These are phyloP conservation scores for Protosalanx chinensis DNA, from an alignment of 2,797 vertebrate species.

Conservation along the genomic window DNA sequence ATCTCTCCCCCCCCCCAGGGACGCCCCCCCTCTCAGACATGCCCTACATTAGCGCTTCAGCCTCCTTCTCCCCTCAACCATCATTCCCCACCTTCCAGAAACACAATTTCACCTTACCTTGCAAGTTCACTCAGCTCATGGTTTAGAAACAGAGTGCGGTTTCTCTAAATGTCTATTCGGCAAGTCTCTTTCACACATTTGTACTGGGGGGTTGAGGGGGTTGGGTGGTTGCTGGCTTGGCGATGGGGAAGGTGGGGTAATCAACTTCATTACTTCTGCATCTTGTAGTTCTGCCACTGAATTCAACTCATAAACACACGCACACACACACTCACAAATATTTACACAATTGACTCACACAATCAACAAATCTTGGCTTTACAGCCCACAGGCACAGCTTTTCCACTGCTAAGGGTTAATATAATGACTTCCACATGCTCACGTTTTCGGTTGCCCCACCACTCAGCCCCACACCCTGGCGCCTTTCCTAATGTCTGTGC, in stretches of 20 bases:
- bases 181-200: slow-evolving; percentile 18
- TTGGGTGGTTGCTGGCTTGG: neutral
- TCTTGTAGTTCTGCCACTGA: neutral
- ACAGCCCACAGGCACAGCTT: neutral
- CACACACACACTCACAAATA: slow-evolving; percentile 1
- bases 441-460: neutral
- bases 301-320: neutral
- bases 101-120: slow-evolving; percentile 34
- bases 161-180: neutral
- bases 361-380: neutral
- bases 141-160: neutral
- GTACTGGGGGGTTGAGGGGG: slow-evolving; percentile 11
- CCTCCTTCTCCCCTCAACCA: slow-evolving; percentile 26
- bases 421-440: slow-evolving; percentile 16
- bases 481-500: neutral
- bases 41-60: slow-evolving; percentile 25
- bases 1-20: slow-evolving; percentile 65
- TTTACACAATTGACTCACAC: neutral
- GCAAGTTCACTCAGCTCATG: slow-evolving; percentile 10
- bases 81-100: slow-evolving; percentile 16
- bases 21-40: slow-evolving; percentile 57
- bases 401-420: neutral
- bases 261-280: neutral
- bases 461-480: neutral
- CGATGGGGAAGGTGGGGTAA: neutral